Percentiles rank a stretch among this genome's conserved stretches.
phyloP scores from a whole-genome alignment of 2,113 vertebrate genomes.

The Triplophysa siluroides region DNA sequence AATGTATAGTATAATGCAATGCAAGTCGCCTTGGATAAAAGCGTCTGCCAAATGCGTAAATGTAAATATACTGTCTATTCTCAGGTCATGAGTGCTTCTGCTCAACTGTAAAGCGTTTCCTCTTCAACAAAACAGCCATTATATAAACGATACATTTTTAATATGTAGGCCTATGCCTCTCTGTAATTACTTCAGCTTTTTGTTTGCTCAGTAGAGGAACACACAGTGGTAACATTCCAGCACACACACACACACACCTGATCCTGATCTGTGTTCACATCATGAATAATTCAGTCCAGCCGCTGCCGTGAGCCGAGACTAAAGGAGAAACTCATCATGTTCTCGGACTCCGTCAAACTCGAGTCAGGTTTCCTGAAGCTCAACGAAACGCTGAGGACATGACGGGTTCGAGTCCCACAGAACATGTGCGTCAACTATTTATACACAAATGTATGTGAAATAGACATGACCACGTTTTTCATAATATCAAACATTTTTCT shows the following conservation, averaged over 20 bases:
- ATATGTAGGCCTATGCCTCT: conserved; percentile 37
- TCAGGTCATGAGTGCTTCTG: neutral
- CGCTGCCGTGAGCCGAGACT: conserved; percentile 55
- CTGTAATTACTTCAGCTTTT: conserved; percentile 53
- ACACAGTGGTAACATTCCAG: conserved; percentile 53
- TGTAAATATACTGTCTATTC: neutral
- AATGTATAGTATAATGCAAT: no score
- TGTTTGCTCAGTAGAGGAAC: conserved; percentile 52
- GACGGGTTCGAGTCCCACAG: no score
- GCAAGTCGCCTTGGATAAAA: no score
- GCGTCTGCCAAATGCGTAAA: no score
- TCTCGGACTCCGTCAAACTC: neutral
- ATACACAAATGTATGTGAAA: no score
- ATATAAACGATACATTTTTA: conserved; percentile 25
- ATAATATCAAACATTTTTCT: no score
- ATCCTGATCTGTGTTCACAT: conserved; percentile 42
- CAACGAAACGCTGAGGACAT: neutral
- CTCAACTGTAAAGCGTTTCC: neutral
- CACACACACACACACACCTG: conserved; percentile 10
- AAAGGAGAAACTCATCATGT: conserved; percentile 54
- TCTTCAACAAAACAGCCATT: neutral
- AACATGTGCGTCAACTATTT: no score
- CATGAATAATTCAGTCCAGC: conserved; percentile 69
- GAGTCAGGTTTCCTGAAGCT: neutral
- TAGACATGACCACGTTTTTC: no score